Evolutionary conservation across 2,888 invertebrate genomes (phyloP).

Genomic region (Lepidochrysops patricia): DNA sequence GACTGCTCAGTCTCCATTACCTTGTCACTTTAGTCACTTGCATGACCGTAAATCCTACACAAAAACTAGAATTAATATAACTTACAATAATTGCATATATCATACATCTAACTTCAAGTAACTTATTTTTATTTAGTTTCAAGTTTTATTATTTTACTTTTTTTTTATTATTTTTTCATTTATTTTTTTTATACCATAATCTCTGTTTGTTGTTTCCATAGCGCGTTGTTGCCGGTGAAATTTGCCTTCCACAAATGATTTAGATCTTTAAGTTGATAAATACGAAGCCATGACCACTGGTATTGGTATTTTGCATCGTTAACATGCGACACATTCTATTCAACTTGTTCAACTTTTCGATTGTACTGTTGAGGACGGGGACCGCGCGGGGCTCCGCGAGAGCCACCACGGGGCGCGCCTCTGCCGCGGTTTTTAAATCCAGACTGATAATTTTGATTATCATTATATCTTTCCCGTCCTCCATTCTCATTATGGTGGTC

Average conservation of each 20-base stretch:
- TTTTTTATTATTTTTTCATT: conserved; percentile 63
- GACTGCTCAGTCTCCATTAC: conserved; percentile 29
- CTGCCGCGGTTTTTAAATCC: conserved; percentile 74
- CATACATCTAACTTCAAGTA: conserved; percentile 73
- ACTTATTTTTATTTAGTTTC: conserved; percentile 73
- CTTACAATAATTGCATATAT: conserved; percentile 72
- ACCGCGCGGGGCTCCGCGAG: conserved; percentile 40
- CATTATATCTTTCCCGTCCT: conserved; percentile 64
- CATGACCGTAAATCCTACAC: conserved; percentile 51
- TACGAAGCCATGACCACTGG: conserved; percentile 30
- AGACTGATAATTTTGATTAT: conserved; percentile 67
- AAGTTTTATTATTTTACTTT: conserved; percentile 72
- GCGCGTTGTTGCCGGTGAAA: conserved; percentile 81
- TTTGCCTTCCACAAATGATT: conserved; percentile 79
- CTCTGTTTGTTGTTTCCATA: conserved; percentile 73
- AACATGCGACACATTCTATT: conserved; percentile 33
- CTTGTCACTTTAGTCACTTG: conserved; percentile 36
- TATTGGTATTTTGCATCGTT: conserved; percentile 24
- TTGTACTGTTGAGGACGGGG: conserved; percentile 44
- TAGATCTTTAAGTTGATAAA: conserved; percentile 43
- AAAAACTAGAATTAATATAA: conserved; percentile 70
- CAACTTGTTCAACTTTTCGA: conserved; percentile 53
- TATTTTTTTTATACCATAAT: conserved; percentile 71
- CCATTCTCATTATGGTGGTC: conserved; percentile 67
- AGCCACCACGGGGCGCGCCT: conserved; percentile 43